A percentile compares a stretch with the other conserved stretches of the same genome.
These are phyloP conservation scores for Ceratina australensis DNA, from an alignment of 1,140 invertebrate genomes.

Conservation along the genomic window DNA sequence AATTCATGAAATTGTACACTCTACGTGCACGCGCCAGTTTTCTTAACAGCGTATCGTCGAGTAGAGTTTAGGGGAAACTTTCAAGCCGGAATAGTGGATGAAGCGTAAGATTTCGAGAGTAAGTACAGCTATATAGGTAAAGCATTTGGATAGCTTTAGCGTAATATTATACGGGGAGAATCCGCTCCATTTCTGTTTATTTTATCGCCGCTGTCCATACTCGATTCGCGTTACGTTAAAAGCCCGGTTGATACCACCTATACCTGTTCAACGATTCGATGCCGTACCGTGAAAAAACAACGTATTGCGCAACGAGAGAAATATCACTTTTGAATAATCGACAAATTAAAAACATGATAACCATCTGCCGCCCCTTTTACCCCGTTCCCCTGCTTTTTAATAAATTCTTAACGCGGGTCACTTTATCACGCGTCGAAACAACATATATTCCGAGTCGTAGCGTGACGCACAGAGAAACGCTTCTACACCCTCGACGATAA, in stretches of 20 bases:
- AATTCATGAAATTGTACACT: too few relatives aligned
- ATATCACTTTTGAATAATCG: too few relatives aligned
- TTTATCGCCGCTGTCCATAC: neutral
- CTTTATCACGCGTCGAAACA: constrained; percentile 24
- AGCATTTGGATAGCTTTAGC: neutral
- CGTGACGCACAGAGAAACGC: constrained; percentile 37
- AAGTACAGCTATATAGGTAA: neutral
- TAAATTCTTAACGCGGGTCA: constrained; percentile 18
- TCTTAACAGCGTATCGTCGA: neutral
- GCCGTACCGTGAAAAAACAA: too few relatives aligned
- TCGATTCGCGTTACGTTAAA: neutral
- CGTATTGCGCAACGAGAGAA: too few relatives aligned
- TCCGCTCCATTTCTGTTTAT: neutral
- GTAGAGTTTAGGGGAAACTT: neutral
- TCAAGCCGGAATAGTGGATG: neutral
- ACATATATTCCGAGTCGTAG: constrained; percentile 19
- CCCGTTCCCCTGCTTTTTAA: neutral
- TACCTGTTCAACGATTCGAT: neutral
- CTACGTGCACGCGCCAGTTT: too few relatives aligned
- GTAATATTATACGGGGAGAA: neutral
- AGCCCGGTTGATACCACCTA: neutral
- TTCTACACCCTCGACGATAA: constrained; percentile 35
- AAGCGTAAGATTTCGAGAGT: neutral
- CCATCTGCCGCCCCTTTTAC: neutral
- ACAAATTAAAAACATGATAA: too few relatives aligned